phyloP scores from a whole-genome alignment of 2,888 invertebrate species.

The Candidula unifasciata region DNA sequence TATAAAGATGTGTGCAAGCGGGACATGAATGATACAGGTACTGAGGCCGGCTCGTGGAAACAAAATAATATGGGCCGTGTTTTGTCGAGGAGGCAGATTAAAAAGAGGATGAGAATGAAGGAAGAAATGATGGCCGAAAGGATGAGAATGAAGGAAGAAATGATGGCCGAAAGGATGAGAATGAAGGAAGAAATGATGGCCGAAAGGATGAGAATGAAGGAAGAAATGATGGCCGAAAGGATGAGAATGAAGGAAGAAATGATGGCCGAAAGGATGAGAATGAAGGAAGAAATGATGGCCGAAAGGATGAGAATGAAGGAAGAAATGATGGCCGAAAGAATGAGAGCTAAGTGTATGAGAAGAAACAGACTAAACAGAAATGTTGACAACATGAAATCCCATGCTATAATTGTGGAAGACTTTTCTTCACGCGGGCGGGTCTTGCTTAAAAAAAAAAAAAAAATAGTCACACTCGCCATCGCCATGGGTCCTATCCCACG shows the following conservation, averaged over 20 bases:
- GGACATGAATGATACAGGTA: too few relatives aligned
- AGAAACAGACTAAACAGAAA: too few relatives aligned
- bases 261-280: background rate
- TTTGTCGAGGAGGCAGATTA: background rate
- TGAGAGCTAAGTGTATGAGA: background rate
- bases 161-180: background rate
- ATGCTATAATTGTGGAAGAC: too few relatives aligned
- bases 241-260: background rate
- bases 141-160: too few relatives aligned
- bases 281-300: background rate
- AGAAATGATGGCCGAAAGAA: background rate
- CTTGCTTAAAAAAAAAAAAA: too few relatives aligned
- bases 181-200: background rate
- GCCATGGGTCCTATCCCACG: too few relatives aligned
- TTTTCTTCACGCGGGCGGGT: too few relatives aligned
- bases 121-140: background rate
- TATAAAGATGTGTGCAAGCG: too few relatives aligned
- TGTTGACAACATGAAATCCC: too few relatives aligned
- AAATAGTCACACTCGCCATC: too few relatives aligned
- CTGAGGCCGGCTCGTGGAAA: too few relatives aligned
- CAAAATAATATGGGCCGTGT: too few relatives aligned
- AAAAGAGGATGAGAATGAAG: background rate
- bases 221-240: background rate
- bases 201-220: background rate
- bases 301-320: background rate